Base-by-base conservation (phyloP, 2,113 vertebrate species). In the Aegotheles bennettii region DNA sequence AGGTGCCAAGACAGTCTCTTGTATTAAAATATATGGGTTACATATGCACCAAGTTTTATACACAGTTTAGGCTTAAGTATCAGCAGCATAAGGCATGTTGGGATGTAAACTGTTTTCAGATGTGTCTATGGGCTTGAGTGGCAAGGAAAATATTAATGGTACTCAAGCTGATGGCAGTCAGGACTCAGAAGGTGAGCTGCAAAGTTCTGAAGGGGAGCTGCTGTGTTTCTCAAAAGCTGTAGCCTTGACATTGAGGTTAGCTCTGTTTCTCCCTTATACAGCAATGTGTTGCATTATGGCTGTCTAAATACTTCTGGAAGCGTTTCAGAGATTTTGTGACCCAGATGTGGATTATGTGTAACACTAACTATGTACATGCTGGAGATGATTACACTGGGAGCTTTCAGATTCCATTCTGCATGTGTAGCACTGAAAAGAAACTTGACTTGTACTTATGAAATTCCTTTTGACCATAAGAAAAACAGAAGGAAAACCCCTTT, bases 281-380 rank as follows among this genome's bases (percentile, higher is more conserved):
- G 63, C 76, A 63, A 77, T 0, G 71, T 94, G 92, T 95, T 94
- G 92, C 92, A 86, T 90, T 96, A 94, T 88, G 80, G 75, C 71
- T 97, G 92, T 90, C 90, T 93, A 94, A 96, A 94, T 90, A 94
- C 77, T 88, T 76, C 79, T 96, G 94, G 94, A 94, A 95, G 25
- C 1, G 0, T 93, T 95, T 94, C 95, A 95, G 91, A 91, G 87
- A 90, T 70, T 94, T 94, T 95, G 95, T 91, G 90, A 90, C 79
- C 93, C 95, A 97, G 93, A 96, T 95, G 94, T 96, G 94, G 94
- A 94, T 94, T 96, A 86, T 92, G 51, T 97, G 76, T 93, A 96
- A 92, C 78, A 77, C 92, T 93, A 95, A 92, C 93, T 93, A 43
- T 56, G 68, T 87, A 93, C 91, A 86, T 88, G 75, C 78, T 94